Base-by-base conservation (phyloP, 2,888 invertebrate species). In the Congeria kusceri region DNA sequence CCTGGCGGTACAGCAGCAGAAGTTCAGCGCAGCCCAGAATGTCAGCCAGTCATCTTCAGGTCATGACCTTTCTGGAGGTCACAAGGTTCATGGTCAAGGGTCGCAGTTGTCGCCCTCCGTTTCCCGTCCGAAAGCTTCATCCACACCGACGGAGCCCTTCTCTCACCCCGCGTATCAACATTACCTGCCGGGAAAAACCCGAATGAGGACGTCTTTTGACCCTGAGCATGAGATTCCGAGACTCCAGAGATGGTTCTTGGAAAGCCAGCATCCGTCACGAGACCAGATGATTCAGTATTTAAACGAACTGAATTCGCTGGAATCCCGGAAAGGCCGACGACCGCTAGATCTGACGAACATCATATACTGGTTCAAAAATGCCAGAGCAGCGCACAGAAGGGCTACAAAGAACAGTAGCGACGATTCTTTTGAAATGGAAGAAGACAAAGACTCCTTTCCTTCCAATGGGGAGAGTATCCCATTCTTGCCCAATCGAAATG, bases 201-300 rank as follows among this genome's bases (percentile, higher is more conserved):
- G 98, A 89, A 98, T 98, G 97, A 95, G 99, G 86, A 98, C 98
- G 23, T 98, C 98, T 91, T 99, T 99, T 91, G 98, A 99, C 94
- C 98, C 98, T 0, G 98, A 99, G 94, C 95, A 98, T 90, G 99
- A 99, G 94, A 94, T 99, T 82, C 99, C 99, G 0, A 97, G 98
- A 91, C 94, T 99, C 67, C 99, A 99, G 92, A 95, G 97, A 87
- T 99, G 99, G 99, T 99, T 99, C 94, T 95, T 96, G 56, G 97
- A 98, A 92, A 99, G 99, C 93, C 98, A 98, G 89, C 99, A 99
- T 93, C 99, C 99, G 0, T 97, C 97, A 84, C 95, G 99, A 68
- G 98, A 98, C 90, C 98, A 98, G 94, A 98, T 99, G 92, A 97
- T 98, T 89, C 97, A 97, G 85, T 99, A 98, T 94, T 97, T 99